Evolutionary conservation across 1,140 invertebrate genomes (phyloP), one percentile per base, ranked within the genome.

Genomic region (Venustaconcha ellipsiformis): DNA sequence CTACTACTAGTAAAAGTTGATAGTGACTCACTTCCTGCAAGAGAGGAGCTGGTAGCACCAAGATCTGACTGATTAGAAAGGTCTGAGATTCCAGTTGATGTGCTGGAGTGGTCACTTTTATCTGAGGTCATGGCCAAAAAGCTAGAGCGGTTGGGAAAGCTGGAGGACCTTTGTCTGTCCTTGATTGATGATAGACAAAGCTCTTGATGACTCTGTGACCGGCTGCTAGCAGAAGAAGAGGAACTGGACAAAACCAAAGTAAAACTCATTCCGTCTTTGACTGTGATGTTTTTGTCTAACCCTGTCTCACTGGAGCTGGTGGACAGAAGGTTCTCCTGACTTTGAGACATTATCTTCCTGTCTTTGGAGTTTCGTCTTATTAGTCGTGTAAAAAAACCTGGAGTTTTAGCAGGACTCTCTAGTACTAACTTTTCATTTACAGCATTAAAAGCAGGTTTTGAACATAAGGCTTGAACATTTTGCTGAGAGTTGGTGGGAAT

Each of bases 91-190:
- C 75, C 75, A 48, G 75, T 77, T 6, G 75, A 77, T 60, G 75
- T 72, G 55, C 75, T 77, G 56, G 75, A 77, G 58, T 77, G 72
- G 57, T 67, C 69, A 48, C 37, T 48, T 48, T 48, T 48, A 20
- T 75, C 77, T 20, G 78, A 66, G 67, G 67, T 68, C 81, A 81
- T 82, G 23, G 80, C 81, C 12, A 82, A 70, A 74, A 76, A 88
- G 67, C 86, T 86, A n/a, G 81, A 76, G 37, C 84, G 78, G 75
- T 86, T 88, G 6, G 86, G 86, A 81, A 88, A 88, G 65, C 86
- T 88, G 13, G 86, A 86, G 37, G 86, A 88, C 60, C 86, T 37
- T 48, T 76, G 73, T 71, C 82, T 76, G 23, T 82, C 82, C 8
- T 64, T 55, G 37, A 48, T 48, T 15, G 72, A 57, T 63, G 26